These are phyloP conservation scores for Coryphaenoides rupestris DNA, from an alignment of 2,113 vertebrate species.

Conservation along the genomic window DNA sequence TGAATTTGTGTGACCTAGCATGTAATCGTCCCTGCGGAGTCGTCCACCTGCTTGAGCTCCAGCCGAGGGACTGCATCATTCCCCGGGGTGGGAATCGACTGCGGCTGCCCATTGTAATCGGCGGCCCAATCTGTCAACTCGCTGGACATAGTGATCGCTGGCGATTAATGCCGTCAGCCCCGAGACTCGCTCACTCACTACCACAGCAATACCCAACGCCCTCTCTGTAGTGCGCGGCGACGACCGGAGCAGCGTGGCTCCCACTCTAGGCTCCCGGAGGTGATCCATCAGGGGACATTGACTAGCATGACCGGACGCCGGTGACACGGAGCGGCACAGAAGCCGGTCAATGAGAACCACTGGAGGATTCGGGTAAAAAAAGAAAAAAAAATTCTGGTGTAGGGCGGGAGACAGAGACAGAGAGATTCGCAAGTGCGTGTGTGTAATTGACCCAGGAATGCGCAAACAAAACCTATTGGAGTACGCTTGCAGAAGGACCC, in stretches of 20 bases:
- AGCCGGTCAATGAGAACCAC: constrained; percentile 35
- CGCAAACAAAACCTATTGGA: no score
- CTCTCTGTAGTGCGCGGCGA: constrained; percentile 19
- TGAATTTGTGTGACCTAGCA: constrained; percentile 14
- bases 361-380: constrained; percentile 27
- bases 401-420: no score
- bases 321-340: constrained; percentile 25
- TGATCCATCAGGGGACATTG: constrained; percentile 65
- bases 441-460: no score
- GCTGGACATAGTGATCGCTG: constrained; percentile 22
- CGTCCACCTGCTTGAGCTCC: constrained; percentile 5
- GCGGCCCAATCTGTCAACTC: constrained; percentile 52
- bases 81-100: constrained; percentile 27
- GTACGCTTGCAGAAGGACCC: no score
- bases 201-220: constrained; percentile 42
- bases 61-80: constrained; percentile 24
- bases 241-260: constrained; percentile 32
- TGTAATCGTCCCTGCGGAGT: constrained; percentile 3
- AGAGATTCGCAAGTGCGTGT: neutral
- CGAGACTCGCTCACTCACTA: constrained; percentile 50
- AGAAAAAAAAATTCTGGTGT: constrained; percentile 29
- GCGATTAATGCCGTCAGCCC: constrained; percentile 61
- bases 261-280: constrained; percentile 38
- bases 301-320: constrained; percentile 32
- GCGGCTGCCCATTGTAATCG: constrained; percentile 35